A percentile compares a stretch with the other conserved stretches of the same genome.
phyloP scores from a whole-genome alignment of 1,140 invertebrate genomes.

The Scylla paramamosain region DNA sequence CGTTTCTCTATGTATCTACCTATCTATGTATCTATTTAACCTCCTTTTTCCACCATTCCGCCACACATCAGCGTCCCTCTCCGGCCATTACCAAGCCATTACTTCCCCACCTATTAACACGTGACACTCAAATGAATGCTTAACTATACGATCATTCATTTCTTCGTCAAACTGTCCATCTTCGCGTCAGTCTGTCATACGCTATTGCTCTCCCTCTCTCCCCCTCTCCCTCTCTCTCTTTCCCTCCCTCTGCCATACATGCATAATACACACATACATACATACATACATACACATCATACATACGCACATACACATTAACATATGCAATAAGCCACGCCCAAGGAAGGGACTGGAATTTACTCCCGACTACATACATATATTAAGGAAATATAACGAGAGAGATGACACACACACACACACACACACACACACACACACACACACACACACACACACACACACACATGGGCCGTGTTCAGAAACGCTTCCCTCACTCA shows the following conservation, averaged over 20 bases:
- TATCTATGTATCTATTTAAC: too few species aligned
- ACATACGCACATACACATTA: background rate
- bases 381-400: background rate
- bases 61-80: too few species aligned
- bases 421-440: too few species aligned
- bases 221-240: background rate
- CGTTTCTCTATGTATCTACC: too few species aligned
- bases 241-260: background rate
- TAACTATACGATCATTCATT: background rate
- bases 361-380: background rate
- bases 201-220: background rate
- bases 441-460: too few species aligned
- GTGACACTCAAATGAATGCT: background rate
- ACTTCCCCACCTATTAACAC: background rate
- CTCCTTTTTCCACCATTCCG: too few species aligned
- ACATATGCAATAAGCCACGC: background rate
- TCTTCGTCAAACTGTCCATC: background rate
- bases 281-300: background rate
- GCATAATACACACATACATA: constrained; percentile 11
- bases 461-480: too few species aligned
- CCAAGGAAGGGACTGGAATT: background rate
- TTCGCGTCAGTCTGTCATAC: background rate
- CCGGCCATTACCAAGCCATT: too few species aligned
- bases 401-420: background rate
- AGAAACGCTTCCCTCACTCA: too few species aligned